Evolutionary conservation across 2,888 invertebrate genomes (phyloP).

Genomic region (Phyllotreta cruciferae): DNA sequence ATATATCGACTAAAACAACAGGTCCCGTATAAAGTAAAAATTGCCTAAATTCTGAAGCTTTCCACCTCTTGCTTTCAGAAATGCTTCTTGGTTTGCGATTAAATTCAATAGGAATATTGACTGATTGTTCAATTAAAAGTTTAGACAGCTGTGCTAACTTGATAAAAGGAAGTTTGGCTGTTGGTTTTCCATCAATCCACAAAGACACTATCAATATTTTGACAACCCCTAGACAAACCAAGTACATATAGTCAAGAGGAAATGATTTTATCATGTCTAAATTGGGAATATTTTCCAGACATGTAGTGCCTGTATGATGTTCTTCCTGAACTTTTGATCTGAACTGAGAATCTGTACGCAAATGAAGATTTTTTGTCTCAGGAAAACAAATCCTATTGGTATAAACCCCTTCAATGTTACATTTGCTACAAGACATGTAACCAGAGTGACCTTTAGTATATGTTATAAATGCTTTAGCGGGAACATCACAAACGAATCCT

Average conservation of each 20-base stretch:
- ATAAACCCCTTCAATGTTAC: conserved; percentile 30
- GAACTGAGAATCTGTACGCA: conserved; percentile 33
- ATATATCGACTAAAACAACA: conserved; percentile 25
- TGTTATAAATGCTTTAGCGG: conserved; percentile 38
- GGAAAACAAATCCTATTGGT: conserved; percentile 35
- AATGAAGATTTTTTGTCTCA: conserved; percentile 16
- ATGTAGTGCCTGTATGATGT: conserved; percentile 36
- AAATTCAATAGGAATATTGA: conserved; percentile 19
- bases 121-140: neutral
- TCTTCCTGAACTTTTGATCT: conserved; percentile 29
- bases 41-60: conserved; percentile 35
- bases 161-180: conserved; percentile 17
- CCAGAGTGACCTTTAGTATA: conserved; percentile 40
- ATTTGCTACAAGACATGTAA: conserved; percentile 43
- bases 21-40: conserved; percentile 36
- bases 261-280: conserved; percentile 43
- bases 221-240: conserved; percentile 35
- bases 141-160: conserved; percentile 13
- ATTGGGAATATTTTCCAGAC: conserved; percentile 37
- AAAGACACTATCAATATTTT: conserved; percentile 31
- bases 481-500: conserved; percentile 41
- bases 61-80: conserved; percentile 31
- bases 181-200: conserved; percentile 26
- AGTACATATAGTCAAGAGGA: conserved; percentile 41
- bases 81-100: conserved; percentile 30